phyloP scores from a whole-genome alignment of 64 coral and sea anemone species.

The Actinia equina region DNA sequence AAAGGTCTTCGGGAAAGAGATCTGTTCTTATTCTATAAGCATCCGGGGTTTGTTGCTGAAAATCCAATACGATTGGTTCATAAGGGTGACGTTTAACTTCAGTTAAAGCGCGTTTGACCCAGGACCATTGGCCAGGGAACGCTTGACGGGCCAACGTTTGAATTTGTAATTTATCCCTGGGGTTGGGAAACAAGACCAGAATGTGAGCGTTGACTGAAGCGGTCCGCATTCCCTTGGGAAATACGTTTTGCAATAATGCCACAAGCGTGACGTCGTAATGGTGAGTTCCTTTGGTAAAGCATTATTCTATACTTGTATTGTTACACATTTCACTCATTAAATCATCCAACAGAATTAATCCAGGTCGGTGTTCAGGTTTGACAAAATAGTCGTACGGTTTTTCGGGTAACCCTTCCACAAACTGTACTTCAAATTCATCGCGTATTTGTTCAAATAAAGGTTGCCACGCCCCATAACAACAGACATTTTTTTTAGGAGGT shows the following conservation, averaged over 20 bases:
- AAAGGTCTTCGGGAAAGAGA: not conserved
- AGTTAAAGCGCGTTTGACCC: not conserved
- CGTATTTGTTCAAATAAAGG: not conserved
- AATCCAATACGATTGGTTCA: not conserved
- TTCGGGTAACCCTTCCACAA: constrained; percentile 10
- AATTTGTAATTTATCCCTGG: not conserved
- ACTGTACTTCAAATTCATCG: not conserved
- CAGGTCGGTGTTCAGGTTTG: constrained; percentile 2
- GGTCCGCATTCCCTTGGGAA: constrained; percentile 31
- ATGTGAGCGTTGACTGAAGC: constrained; percentile 29
- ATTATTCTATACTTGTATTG: constrained; percentile 24
- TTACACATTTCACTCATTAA: constrained; percentile 29
- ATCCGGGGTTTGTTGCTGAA: not conserved
- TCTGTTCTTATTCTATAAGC: not conserved
- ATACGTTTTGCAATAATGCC: constrained; percentile 30
- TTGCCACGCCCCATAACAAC: not conserved
- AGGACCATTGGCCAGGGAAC: not conserved
- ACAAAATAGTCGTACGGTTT: constrained; percentile 30
- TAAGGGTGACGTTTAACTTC: not conserved
- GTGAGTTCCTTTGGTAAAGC: constrained; percentile 39
- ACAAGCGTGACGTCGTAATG: constrained; percentile 29
- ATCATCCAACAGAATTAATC: constrained; percentile 39
- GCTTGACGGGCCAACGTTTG: not conserved
- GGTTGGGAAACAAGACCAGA: constrained; percentile 5
- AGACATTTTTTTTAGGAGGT: not conserved